phyloP scores from a whole-genome alignment of 2,113 vertebrate species.

The Colossoma macropomum region DNA sequence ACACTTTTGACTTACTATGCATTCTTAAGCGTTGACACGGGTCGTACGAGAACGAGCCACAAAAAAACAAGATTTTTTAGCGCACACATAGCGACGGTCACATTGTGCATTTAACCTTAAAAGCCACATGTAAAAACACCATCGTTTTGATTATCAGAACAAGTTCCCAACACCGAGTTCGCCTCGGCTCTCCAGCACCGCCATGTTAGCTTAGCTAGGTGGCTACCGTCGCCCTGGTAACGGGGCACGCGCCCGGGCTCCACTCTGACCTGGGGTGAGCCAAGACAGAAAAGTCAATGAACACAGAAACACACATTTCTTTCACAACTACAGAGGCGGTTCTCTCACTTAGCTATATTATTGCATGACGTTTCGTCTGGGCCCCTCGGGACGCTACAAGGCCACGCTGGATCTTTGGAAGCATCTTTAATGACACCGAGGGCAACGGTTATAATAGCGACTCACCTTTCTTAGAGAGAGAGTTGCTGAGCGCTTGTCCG shows the following conservation, averaged over 20 bases:
- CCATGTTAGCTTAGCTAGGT: conserved; percentile 69
- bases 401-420: background rate
- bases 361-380: background rate
- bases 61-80: conserved; percentile 1
- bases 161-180: conserved; percentile 30
- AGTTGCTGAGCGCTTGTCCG: conserved; percentile 39
- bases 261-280: conserved; percentile 72
- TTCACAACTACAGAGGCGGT: no score
- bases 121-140: background rate
- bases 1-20: conserved; percentile 67
- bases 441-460: background rate
- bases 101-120: background rate
- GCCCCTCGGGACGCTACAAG: background rate
- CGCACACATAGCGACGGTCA: conserved; percentile 31
- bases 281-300: conserved; percentile 53
- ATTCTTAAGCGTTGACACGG: conserved; percentile 59
- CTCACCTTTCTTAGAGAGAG: conserved; percentile 72
- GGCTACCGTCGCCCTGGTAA: conserved; percentile 73
- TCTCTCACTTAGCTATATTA: background rate
- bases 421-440: background rate
- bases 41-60: conserved; percentile 39
- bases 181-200: conserved; percentile 10
- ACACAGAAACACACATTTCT: background rate
- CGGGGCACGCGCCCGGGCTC: conserved; percentile 71
- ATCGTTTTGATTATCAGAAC: background rate